Conservation (phyloP, 1,140 invertebrate genomes). For the Planococcus citri region DNA sequence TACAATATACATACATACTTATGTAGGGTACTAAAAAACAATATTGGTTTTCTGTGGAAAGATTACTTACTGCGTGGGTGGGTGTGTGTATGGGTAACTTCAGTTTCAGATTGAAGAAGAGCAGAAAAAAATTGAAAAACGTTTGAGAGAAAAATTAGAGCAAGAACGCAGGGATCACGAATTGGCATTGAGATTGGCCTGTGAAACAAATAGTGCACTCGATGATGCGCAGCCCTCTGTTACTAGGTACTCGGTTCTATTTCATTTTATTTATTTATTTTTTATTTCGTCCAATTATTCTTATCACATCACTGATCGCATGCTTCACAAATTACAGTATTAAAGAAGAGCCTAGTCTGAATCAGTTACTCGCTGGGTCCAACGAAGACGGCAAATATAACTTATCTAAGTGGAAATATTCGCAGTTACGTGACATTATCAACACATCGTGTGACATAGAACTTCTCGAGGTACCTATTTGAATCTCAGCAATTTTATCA, state of each 20-base stretch:
- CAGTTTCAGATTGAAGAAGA: constrained; percentile 11
- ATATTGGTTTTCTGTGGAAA: too few species aligned
- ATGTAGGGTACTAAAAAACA: too few species aligned
- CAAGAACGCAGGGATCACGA: constrained; percentile 90
- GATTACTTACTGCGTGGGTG: too few species aligned
- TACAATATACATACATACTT: too few species aligned
- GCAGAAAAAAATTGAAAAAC: background rate
- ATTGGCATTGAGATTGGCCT: constrained; percentile 76
- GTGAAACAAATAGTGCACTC: constrained; percentile 78
- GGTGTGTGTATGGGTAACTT: background rate
- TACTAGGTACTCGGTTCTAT: constrained; percentile 18
- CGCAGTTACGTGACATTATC: constrained; percentile 88
- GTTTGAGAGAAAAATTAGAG: constrained; percentile 51
- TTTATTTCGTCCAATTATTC: too few species aligned
- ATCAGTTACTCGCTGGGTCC: background rate
- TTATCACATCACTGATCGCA: too few species aligned
- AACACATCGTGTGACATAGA: constrained; percentile 96
- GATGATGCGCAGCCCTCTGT: constrained; percentile 60
- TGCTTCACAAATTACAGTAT: background rate
- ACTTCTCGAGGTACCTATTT: constrained; percentile 56
- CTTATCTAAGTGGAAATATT: constrained; percentile 96
- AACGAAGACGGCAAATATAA: constrained; percentile 61
- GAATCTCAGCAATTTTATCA: too few species aligned
- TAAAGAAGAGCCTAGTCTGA: background rate
- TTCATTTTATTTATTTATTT: background rate